Base-by-base conservation (phyloP, 2,797 vertebrate species). In the Fundulus diaphanus region DNA sequence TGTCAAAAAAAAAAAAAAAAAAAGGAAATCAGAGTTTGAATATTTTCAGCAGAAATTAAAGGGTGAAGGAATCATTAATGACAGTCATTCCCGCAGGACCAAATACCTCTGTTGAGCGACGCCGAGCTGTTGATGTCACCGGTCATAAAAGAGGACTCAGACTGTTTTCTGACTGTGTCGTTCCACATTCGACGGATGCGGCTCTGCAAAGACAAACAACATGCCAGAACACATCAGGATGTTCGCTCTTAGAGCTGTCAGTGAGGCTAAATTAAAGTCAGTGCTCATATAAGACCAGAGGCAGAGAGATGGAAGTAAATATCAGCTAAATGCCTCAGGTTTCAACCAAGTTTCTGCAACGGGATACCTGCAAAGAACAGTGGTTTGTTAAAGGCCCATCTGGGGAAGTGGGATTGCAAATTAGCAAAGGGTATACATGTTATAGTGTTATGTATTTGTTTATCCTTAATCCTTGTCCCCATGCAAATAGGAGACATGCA, bases 101-200 rank as follows among this genome's bases (percentile, higher is more conserved):
- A 94, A 93, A 93, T 97, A 99, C 98, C 98, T 99, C 98, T 97
- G 96, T 99, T 99, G 91, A 99, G 96, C 72, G 98, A 99, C 0
- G 98, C 97, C 27, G 98, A 98, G 93, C 98, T 99, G 96, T 99
- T 99, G 96, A 99, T 98, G 94, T 99, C 98, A 65, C 97, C 98
- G 35, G 98, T 98, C 94, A 99, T 99, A 90, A 99, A 99, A 87
- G 98, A 99, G 67, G 98, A 99, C 92, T 99, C 98, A 0, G 98
- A 97, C 94, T 99, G 98, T 86, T 99, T 99, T 91, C 98, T 95
- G 87, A 99, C 98, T 0, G 98, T 99, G 94, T 99, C 98, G 74
- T 99, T 99, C 98, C 98, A 99, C 98, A 99, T 99, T 86, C 98
- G 96, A 82, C 98, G 97, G 90, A 99, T 99, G 74, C 98, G 98